Evolutionary conservation across 2,888 invertebrate genomes (phyloP), one percentile per base, ranked within the genome.

Genomic region (Spisula subtruncata): DNA sequence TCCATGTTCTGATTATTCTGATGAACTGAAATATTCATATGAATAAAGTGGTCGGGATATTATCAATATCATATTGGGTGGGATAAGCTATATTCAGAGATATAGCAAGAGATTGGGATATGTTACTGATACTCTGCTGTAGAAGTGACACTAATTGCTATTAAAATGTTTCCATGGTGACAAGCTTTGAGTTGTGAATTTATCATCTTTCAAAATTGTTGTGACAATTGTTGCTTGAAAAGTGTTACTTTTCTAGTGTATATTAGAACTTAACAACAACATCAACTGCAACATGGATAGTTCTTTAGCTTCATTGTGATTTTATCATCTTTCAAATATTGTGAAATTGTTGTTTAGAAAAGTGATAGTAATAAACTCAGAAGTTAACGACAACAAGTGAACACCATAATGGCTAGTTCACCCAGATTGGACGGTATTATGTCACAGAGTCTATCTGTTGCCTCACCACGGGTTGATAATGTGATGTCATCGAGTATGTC

Each of bases 401-500:
- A 51, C 56, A 48, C 56, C 20, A 85, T 84, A 16, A 79, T 82
- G 82, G 87, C 82, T 5, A 75, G 83, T 25, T 79, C 85, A 56
- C 56, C 86, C 20, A 51, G 87, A 35, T 18, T 82, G 12, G 87
- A 88, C 75, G 84, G 71, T 14, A 51, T 88, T 16, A 83, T 83
- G 81, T 87, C 87, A 14, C 60, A 79, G 8, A 88, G 87, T 82
- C 29, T 86, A 66, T 86, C 86, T 12, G 86, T 46, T 46, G 66
- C 86, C 12, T 81, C 81, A n/a, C 71, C 86, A 54, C 81, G 81
- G 60, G 81, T 81, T 48, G 86, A 86, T 18, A 32, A 46, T 82
- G 85, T 85, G 54, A 85, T 90, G 83, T 90, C 90, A n/a, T 88
- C 90, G 0, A 90, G 90, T 86, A 84, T 91, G 87, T 91, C 91